Percentiles rank a stretch among this genome's conserved stretches.
Conservation (phyloP, 2,888 invertebrate genomes). For the Machimus rusticus region DNA sequence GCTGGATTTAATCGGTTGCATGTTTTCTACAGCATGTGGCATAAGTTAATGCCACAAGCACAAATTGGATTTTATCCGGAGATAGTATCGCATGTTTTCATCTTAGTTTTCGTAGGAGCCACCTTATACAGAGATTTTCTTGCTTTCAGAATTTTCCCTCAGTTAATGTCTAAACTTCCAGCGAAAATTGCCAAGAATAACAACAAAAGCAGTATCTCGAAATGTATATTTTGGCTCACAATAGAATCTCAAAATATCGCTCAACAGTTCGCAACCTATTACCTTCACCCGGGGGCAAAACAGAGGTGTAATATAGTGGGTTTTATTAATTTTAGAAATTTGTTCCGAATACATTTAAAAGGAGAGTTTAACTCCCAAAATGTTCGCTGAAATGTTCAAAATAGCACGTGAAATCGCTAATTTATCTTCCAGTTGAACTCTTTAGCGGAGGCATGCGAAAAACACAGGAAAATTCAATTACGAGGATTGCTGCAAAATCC, state of each 20-base stretch:
- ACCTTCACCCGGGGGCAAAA: neutral
- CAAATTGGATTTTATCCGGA: neutral
- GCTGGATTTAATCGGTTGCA: neutral
- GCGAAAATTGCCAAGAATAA: neutral
- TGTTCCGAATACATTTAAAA: neutral
- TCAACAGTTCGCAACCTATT: neutral
- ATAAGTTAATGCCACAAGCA: neutral
- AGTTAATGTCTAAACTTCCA: neutral
- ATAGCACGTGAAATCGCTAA: neutral
- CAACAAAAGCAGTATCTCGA: neutral
- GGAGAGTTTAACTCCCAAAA: neutral
- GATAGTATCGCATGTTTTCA: neutral
- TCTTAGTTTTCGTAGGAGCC: neutral
- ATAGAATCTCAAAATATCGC: neutral
- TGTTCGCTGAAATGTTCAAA: neutral
- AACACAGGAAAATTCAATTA: neutral
- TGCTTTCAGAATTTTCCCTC: neutral
- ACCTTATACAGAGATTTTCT: neutral
- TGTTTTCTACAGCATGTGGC: neutral
- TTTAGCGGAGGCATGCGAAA: neutral
- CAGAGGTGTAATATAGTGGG: neutral
- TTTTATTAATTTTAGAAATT: neutral
- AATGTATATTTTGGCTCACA: neutral
- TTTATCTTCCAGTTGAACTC: neutral
- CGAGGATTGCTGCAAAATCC: neutral